These are phyloP conservation scores for Leucophenga maculata DNA, from an alignment of 2,888 invertebrate genomes.

Conservation along the genomic window DNA sequence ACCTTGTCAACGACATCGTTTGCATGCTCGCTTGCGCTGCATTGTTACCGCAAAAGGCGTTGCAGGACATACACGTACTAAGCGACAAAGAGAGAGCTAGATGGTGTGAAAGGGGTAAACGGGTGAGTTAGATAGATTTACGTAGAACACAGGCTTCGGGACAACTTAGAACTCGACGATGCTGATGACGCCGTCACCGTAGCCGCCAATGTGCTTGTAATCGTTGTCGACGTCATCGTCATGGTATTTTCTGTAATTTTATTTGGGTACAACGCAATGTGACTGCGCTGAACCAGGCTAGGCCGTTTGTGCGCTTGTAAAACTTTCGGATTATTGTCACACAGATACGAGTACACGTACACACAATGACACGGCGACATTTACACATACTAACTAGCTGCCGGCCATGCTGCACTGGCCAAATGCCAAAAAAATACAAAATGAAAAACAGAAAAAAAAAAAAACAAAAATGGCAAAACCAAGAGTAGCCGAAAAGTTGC, in stretches of 20 bases:
- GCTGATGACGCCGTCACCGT: too few species aligned
- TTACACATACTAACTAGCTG: constrained; percentile 24
- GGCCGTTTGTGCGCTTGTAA: constrained; percentile 57
- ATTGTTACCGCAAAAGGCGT: background rate
- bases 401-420: constrained; percentile 42
- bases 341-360: constrained; percentile 36
- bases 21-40: background rate
- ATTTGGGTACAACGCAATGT: background rate
- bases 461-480: too few species aligned
- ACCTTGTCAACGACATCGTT: background rate
- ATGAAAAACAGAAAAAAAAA: background rate
- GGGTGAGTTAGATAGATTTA: too few species aligned
- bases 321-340: constrained; percentile 65
- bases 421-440: constrained; percentile 51
- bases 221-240: background rate
- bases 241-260: background rate
- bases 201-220: constrained; percentile 1
- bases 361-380: constrained; percentile 19
- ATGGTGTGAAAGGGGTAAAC: too few species aligned
- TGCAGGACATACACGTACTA: background rate
- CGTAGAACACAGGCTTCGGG: too few species aligned
- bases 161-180: too few species aligned
- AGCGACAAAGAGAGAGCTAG: too few species aligned
- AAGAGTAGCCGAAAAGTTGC: constrained; percentile 42
- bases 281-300: too few species aligned